phyloP scores from a whole-genome alignment of 2,888 invertebrate species.

The Xestia sexstrigata region DNA sequence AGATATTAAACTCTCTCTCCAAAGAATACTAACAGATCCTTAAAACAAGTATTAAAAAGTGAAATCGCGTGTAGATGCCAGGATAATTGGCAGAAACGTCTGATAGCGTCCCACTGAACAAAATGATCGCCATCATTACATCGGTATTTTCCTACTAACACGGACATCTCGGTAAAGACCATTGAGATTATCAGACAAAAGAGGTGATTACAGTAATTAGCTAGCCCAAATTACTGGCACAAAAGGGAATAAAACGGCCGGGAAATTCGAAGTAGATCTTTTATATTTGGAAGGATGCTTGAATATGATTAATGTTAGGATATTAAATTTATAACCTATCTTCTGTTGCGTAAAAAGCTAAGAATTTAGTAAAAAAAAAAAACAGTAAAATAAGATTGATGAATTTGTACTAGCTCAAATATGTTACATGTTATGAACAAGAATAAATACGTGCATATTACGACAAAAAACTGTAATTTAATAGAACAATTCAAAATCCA shows the following conservation, averaged over 20 bases:
- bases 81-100: slow-evolving; percentile 33
- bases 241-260: slow-evolving; percentile 23
- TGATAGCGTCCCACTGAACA: slow-evolving; percentile 40
- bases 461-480: too few species aligned
- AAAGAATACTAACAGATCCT: background rate
- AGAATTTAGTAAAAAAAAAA: background rate
- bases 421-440: background rate
- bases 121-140: slow-evolving; percentile 59
- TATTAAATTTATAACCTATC: background rate
- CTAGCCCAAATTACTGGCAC: slow-evolving; percentile 43
- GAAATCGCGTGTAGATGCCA: slow-evolving; percentile 31
- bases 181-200: slow-evolving; percentile 65
- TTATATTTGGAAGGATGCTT: slow-evolving; percentile 6
- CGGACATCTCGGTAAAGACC: slow-evolving; percentile 46
- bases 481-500: slow-evolving; percentile 9
- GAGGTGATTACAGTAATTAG: slow-evolving; percentile 63
- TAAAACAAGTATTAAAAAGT: slow-evolving; percentile 26
- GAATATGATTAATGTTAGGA: background rate
- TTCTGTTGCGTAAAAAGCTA: background rate
- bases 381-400: background rate
- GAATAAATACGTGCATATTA: too few species aligned
- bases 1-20: slow-evolving; percentile 1
- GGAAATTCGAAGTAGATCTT: slow-evolving; percentile 24
- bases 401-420: background rate
- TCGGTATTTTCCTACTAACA: slow-evolving; percentile 40